These are phyloP conservation scores for Prionace glauca DNA, from an alignment of 2,797 vertebrate species.

Conservation along the genomic window DNA sequence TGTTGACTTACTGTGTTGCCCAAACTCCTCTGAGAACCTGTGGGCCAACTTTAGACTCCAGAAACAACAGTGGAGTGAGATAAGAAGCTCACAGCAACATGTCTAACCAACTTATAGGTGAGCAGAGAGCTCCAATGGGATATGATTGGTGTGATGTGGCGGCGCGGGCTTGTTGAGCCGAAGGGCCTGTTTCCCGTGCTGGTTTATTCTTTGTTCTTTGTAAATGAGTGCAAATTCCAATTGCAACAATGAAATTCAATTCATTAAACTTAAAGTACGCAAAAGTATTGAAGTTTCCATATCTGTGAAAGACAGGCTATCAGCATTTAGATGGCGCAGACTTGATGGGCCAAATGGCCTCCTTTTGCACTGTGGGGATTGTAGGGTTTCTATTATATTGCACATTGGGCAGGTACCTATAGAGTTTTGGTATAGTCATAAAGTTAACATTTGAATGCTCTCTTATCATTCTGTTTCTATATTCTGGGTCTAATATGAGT, in stretches of 20 bases:
- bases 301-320: neutral
- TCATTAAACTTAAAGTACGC: neutral
- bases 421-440: neutral
- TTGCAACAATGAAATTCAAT: neutral
- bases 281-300: neutral
- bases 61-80: neutral
- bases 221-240: neutral
- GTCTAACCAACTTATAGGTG: neutral
- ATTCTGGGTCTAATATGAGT: neutral
- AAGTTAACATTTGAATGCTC: neutral
- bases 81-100: neutral
- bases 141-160: no score
- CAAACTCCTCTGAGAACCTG: neutral
- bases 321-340: neutral
- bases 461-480: neutral
- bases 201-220: no score
- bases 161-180: no score
- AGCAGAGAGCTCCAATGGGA: neutral
- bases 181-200: no score
- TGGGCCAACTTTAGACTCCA: neutral
- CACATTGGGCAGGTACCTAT: neutral
- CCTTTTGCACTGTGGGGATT: no score
- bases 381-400: neutral
- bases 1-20: neutral
- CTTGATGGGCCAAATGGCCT: no score